Conservation (phyloP, 2,797 vertebrate genomes). For the Macroramphosus scolopax region DNA sequence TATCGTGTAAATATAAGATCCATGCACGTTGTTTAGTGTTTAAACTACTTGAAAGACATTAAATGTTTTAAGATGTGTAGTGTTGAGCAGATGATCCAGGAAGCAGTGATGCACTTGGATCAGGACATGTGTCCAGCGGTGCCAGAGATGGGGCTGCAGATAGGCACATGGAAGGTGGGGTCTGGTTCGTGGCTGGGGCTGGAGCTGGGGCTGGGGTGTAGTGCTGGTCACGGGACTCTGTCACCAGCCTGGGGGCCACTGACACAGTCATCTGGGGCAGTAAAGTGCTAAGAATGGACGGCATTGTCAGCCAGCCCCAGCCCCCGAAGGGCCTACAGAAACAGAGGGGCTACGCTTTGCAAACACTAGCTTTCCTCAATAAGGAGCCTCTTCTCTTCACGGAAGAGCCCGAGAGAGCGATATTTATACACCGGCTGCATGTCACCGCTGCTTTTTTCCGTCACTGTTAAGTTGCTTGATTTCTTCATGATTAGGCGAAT, state of each 20-base stretch:
- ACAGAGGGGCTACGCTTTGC: constrained; percentile 74
- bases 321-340: constrained; percentile 74
- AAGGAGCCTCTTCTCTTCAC: constrained; percentile 73
- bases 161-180: constrained; percentile 14
- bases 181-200: constrained; percentile 35
- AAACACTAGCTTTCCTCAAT: constrained; percentile 75
- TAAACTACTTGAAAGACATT: too few species aligned
- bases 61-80: too few species aligned
- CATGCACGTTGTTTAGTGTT: too few species aligned
- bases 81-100: too few species aligned
- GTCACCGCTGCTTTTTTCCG: constrained; percentile 55
- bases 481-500: constrained; percentile 34
- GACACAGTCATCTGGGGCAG: constrained; percentile 77
- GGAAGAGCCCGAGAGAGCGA: constrained; percentile 66
- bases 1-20: too few species aligned
- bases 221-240: constrained; percentile 77
- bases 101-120: too few species aligned
- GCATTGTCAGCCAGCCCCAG: constrained; percentile 74
- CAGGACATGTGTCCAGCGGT: constrained; percentile 1
- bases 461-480: constrained; percentile 49
- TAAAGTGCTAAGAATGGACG: constrained; percentile 76
- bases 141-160: constrained; percentile 7
- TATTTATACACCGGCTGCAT: constrained; percentile 69
- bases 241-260: constrained; percentile 72
- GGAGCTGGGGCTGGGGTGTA: constrained; percentile 55